Evolutionary conservation across 2,888 invertebrate species (phyloP).

Genomic region (Agapetus fuscipes): DNA sequence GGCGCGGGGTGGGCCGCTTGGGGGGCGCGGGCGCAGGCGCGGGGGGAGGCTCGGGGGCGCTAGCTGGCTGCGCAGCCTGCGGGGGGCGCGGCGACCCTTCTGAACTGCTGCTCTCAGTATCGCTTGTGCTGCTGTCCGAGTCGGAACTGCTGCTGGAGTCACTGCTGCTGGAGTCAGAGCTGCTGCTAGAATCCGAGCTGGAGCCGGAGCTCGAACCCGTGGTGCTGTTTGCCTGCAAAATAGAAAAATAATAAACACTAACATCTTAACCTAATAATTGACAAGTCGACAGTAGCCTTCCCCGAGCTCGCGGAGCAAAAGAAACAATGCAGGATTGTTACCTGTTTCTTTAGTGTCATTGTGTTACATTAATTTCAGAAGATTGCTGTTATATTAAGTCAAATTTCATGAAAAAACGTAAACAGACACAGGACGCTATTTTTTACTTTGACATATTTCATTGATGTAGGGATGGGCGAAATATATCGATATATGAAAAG

Average conservation of each 20-base stretch:
- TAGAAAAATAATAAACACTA: conserved; percentile 14
- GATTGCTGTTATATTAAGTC: conserved; percentile 14
- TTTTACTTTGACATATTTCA: conserved; percentile 21
- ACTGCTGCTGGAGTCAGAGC: conserved; percentile 59
- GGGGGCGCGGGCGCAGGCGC: conserved; percentile 5
- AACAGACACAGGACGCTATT: conserved; percentile 22
- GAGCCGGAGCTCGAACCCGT: conserved; percentile 57
- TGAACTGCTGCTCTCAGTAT: conserved; percentile 27
- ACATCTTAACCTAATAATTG: conserved; percentile 15
- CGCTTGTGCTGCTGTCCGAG: conserved; percentile 39
- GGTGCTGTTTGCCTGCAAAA: conserved; percentile 42
- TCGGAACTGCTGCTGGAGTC: conserved; percentile 62
- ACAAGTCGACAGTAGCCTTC: conserved; percentile 3
- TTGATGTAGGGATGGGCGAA: too few species aligned
- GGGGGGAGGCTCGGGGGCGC: conserved; percentile 6
- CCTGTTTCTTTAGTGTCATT: conserved; percentile 23
- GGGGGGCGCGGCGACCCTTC: conserved; percentile 13
- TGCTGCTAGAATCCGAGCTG: conserved; percentile 53
- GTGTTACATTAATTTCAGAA: conserved; percentile 12
- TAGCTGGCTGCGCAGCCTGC: conserved; percentile 5
- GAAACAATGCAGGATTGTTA: conserved; percentile 8
- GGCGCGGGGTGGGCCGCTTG: conserved; percentile 9
- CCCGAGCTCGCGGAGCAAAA: neutral
- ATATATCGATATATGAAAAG: too few species aligned
- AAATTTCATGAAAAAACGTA: conserved; percentile 21